Conservation (phyloP, 2,888 invertebrate genomes). For the Paralinhomoeus sp. region DNA sequence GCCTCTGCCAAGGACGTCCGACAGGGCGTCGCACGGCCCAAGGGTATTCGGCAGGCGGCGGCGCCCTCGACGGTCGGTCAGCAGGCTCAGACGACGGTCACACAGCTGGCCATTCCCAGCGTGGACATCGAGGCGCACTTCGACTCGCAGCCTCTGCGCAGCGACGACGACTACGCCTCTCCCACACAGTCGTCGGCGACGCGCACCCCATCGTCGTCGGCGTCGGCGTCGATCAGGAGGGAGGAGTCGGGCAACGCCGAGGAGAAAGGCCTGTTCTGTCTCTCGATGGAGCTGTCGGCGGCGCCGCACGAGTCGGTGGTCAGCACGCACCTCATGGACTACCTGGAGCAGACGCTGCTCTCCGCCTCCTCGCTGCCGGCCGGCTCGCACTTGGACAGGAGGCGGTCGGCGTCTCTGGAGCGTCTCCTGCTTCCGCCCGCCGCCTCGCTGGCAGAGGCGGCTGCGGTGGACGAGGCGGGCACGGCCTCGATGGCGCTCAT, state of each 20-base stretch:
- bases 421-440: background rate
- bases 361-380: conserved; percentile 6
- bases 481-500: conserved; percentile 9
- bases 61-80: conserved; percentile 34
- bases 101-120: no score
- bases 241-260: background rate
- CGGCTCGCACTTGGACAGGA: conserved; percentile 7
- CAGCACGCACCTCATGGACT: conserved; percentile 70
- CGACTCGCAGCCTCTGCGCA: no score
- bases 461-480: conserved; percentile 6
- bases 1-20: no score
- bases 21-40: no score
- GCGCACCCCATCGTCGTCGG: no score
- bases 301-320: conserved; percentile 93
- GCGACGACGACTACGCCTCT: no score
- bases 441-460: background rate
- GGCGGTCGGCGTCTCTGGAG: background rate
- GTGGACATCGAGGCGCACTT: no score
- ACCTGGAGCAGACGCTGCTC: conserved; percentile 82
- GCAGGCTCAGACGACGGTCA: no score
- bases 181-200: no score
- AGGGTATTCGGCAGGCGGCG: no score
- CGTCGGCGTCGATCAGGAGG: background rate
- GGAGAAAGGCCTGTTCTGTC: no score
- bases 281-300: conserved; percentile 43